Evolutionary conservation across 2,888 invertebrate species (phyloP).

Genomic region (Leptogaster cylindrica): DNA sequence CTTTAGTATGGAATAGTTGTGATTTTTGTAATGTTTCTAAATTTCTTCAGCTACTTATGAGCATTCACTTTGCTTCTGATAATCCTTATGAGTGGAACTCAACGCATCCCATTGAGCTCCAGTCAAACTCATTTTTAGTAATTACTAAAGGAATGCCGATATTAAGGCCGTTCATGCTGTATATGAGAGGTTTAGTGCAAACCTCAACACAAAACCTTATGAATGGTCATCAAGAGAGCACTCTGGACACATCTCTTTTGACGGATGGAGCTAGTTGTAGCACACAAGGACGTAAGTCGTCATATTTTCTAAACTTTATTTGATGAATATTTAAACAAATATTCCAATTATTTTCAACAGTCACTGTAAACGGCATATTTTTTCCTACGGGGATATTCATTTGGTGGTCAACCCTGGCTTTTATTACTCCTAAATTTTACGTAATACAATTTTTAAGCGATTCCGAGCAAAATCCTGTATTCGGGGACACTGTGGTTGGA

Average conservation of each 20-base stretch:
- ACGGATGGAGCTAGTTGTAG: conserved; percentile 59
- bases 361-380: conserved; percentile 44
- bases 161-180: conserved; percentile 57
- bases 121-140: conserved; percentile 57
- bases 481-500: conserved; percentile 47
- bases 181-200: conserved; percentile 56
- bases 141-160: conserved; percentile 56
- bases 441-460: conserved; percentile 49
- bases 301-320: no score
- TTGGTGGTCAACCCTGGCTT: conserved; percentile 47
- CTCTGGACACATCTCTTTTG: conserved; percentile 51
- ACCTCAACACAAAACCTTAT: conserved; percentile 52
- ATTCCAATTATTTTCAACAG: conserved; percentile 34
- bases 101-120: conserved; percentile 54
- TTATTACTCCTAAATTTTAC: conserved; percentile 41
- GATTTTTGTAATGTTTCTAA: not conserved
- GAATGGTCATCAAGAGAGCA: conserved; percentile 17
- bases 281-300: conserved; percentile 60
- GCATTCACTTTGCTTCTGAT: conserved; percentile 57
- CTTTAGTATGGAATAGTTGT: not conserved
- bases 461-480: conserved; percentile 34
- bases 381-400: conserved; percentile 48
- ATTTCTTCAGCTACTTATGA: conserved; percentile 52
- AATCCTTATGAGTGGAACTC: conserved; percentile 59
- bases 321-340: not conserved